These are phyloP conservation scores for Phengaris arion DNA, from an alignment of 2,888 invertebrate genomes.

Conservation along the genomic window DNA sequence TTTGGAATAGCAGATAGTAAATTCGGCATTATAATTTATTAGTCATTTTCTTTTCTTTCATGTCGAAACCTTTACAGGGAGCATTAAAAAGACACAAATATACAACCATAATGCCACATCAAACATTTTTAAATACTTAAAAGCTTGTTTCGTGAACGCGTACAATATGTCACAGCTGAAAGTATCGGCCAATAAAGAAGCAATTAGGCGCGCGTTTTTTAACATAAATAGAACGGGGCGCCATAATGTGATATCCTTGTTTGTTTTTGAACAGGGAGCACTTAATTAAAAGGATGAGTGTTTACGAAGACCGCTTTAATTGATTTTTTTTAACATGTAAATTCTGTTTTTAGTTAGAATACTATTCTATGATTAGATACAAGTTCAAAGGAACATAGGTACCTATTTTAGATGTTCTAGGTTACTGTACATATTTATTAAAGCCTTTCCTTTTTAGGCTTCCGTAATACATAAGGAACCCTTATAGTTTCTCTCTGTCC, in stretches of 20 bases:
- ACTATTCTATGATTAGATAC: too few species aligned
- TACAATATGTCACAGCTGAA: conserved; percentile 55
- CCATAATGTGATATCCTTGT: conserved; percentile 54
- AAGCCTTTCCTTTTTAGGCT: too few species aligned
- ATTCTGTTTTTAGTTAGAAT: background rate
- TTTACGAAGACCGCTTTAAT: conserved; percentile 33
- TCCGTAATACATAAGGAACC: too few species aligned
- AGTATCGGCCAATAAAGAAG: conserved; percentile 53
- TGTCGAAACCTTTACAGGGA: conserved; percentile 18
- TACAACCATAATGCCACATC: conserved; percentile 45
- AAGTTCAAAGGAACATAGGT: too few species aligned
- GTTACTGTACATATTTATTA: too few species aligned
- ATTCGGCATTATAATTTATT: conserved; percentile 25
- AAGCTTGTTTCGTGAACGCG: conserved; percentile 46
- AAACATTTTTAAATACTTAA: conserved; percentile 45
- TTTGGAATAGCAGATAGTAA: background rate
- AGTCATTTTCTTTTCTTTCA: conserved; percentile 20
- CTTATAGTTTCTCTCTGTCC: too few species aligned
- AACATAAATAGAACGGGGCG: conserved; percentile 45
- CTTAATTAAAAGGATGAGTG: conserved; percentile 45
- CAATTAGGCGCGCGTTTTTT: conserved; percentile 50
- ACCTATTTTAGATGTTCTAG: too few species aligned
- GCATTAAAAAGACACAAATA: conserved; percentile 30
- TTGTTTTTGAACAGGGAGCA: conserved; percentile 46
- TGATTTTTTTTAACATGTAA: conserved; percentile 26